These are phyloP conservation scores for Prolemur simus DNA, from an alignment of 2,113 vertebrate genomes.

Conservation along the genomic window DNA sequence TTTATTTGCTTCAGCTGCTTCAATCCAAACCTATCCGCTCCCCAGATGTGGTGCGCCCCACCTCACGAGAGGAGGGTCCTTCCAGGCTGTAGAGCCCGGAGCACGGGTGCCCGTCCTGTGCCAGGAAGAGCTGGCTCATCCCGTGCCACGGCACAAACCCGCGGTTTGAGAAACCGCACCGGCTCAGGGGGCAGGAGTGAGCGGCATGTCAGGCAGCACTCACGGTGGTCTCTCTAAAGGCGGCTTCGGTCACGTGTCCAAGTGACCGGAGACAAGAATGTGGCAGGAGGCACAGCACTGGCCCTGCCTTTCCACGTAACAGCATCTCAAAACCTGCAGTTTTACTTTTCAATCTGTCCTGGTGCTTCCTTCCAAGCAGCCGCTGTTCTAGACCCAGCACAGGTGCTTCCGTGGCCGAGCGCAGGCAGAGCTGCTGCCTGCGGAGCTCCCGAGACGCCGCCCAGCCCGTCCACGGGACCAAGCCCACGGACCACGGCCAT, in stretches of 20 bases:
- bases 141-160: accelerated
- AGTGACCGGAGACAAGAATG: no score
- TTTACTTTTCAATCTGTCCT: accelerated
- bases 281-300: background rate
- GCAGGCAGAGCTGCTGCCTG: background rate
- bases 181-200: background rate
- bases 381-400: accelerated
- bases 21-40: background rate
- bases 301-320: background rate
- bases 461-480: background rate
- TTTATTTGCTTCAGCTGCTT: background rate
- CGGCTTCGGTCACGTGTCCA: background rate
- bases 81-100: background rate
- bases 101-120: background rate
- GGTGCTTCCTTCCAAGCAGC: background rate
- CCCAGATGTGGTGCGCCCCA: background rate
- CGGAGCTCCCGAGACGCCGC: background rate
- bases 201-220: accelerated
- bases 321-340: no score
- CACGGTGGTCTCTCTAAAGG: background rate
- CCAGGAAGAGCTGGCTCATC: no score
- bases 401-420: no score
- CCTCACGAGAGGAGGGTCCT: background rate
- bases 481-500: accelerated
- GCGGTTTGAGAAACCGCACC: accelerated